These are phyloP conservation scores for Montipora capitata DNA, from an alignment of 92 coral and sea anemone genomes.

Conservation along the genomic window DNA sequence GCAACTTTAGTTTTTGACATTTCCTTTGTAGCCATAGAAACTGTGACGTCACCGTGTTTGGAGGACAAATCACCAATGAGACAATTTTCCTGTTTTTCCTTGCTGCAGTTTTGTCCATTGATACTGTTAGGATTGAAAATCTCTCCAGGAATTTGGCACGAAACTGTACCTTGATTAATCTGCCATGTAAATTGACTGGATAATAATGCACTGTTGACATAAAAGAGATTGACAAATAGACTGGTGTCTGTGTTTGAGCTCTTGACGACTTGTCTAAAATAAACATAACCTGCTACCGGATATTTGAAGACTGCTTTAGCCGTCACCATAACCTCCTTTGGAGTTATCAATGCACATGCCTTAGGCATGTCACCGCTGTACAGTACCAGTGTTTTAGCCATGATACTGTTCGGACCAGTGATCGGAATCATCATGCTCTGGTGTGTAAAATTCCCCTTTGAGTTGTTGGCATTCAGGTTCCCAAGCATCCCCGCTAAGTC, in stretches of 20 bases:
- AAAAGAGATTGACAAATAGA: conserved; percentile 81
- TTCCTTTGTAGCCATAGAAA: conserved; percentile 80
- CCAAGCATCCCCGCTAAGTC: conserved; percentile 87
- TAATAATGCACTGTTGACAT: conserved; percentile 60
- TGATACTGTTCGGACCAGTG: conserved; percentile 80
- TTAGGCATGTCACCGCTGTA: conserved; percentile 61
- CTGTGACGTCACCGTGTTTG: conserved; percentile 68
- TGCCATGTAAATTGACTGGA: conserved; percentile 56
- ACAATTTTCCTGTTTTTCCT: conserved; percentile 62
- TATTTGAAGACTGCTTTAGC: conserved; percentile 85
- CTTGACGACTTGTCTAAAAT: conserved; percentile 77
- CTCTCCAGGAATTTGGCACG: conserved; percentile 50
- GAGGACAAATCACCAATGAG: conserved; percentile 74
- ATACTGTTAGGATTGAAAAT: conserved; percentile 64
- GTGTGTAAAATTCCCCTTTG: conserved; percentile 51
- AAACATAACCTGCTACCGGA: conserved; percentile 90
- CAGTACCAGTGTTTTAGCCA: conserved; percentile 86
- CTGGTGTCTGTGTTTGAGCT: conserved; percentile 74
- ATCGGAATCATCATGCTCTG: conserved; percentile 73
- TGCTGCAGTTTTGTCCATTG: conserved; percentile 44
- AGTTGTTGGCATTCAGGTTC: conserved; percentile 31
- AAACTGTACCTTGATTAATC: conserved; percentile 41
- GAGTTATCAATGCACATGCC: conserved; percentile 91
- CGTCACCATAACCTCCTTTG: conserved; percentile 55
- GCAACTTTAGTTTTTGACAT: conserved; percentile 71